These are phyloP conservation scores for Aspiorhynchus laticeps DNA, from an alignment of 2,113 vertebrate genomes.

Conservation along the genomic window DNA sequence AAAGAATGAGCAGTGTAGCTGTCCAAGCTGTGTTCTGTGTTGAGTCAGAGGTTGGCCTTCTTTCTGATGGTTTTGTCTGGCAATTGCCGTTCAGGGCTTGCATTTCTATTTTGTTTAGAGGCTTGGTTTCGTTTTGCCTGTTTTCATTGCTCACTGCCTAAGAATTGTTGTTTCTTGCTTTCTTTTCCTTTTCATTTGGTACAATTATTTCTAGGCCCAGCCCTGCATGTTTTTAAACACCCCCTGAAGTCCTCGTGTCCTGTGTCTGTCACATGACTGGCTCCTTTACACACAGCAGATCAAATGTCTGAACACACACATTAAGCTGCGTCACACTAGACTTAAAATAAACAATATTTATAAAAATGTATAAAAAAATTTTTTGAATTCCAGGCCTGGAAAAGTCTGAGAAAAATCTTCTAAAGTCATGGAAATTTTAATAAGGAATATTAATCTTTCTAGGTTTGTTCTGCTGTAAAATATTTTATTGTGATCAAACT, in stretches of 20 bases:
- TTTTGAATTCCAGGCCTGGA: background rate
- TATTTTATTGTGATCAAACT: background rate
- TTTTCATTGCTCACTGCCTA: background rate
- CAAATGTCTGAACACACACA: background rate
- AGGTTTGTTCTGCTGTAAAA: background rate
- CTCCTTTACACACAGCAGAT: background rate
- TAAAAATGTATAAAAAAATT: background rate
- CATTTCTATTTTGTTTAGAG: background rate
- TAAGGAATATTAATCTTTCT: background rate
- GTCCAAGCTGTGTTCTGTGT: conserved; percentile 11
- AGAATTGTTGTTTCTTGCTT: background rate
- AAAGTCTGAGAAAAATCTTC: background rate
- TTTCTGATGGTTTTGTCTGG: background rate
- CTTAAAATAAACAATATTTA: background rate
- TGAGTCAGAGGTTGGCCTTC: background rate
- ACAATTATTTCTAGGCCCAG: background rate
- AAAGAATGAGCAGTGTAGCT: background rate
- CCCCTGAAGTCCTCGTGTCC: background rate
- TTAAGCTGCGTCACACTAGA: background rate
- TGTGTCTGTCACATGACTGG: background rate
- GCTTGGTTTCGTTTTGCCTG: background rate
- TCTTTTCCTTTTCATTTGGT: background rate
- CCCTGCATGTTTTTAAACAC: background rate
- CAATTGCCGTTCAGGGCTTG: background rate
- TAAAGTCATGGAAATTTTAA: background rate